These are phyloP conservation scores for Agrochola lota DNA, from an alignment of 2,888 invertebrate genomes.

Conservation along the genomic window DNA sequence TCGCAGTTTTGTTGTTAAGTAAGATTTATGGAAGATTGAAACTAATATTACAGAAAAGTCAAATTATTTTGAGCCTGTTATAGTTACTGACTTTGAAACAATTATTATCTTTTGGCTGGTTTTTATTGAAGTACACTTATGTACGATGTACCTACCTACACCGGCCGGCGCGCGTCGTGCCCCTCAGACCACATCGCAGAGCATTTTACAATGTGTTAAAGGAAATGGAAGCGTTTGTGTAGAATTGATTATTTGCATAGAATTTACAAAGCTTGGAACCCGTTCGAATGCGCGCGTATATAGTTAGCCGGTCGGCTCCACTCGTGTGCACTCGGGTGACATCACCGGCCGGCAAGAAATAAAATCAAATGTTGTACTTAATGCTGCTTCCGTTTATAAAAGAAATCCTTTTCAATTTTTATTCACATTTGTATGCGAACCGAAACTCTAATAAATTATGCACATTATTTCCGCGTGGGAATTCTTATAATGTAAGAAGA, in stretches of 20 bases:
- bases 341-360: background rate
- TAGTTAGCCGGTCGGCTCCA: background rate
- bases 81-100: background rate
- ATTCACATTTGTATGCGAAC: no score
- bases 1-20: conserved; percentile 13
- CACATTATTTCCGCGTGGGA: background rate
- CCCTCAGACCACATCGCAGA: background rate
- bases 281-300: background rate
- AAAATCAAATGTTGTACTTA: background rate
- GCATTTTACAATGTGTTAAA: background rate
- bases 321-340: background rate
- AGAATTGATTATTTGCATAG: no score
- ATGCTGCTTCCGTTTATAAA: background rate
- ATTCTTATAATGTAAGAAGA: background rate
- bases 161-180: no score
- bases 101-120: background rate
- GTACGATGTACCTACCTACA: background rate
- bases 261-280: background rate
- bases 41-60: background rate
- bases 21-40: background rate
- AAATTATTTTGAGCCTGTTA: background rate
- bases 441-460: no score
- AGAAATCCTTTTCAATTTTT: background rate
- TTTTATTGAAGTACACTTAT: background rate
- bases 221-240: no score